Evolutionary conservation across 2,113 vertebrate genomes (phyloP).

Genomic region (Strix aluco): DNA sequence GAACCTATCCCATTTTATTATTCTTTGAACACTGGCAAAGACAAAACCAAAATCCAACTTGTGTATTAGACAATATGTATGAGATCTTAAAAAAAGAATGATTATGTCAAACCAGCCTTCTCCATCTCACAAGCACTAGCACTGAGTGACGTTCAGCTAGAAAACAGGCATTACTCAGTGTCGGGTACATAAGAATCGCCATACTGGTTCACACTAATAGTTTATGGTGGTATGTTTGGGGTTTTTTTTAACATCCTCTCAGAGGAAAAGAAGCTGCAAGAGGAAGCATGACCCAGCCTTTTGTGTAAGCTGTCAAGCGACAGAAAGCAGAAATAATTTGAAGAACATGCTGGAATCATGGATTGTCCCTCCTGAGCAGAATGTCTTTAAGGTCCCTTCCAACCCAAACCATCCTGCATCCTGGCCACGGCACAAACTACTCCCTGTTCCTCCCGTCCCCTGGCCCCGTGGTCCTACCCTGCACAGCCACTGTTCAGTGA

Average conservation of each 20-base stretch:
- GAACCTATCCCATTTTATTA: neutral
- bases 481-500: accelerated
- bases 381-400: no score
- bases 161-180: accelerated
- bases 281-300: neutral
- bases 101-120: neutral
- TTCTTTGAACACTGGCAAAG: neutral
- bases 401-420: neutral
- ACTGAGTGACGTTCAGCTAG: neutral
- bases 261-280: neutral
- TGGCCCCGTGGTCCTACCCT: neutral
- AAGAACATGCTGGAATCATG: accelerated
- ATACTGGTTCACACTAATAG: neutral
- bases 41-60: neutral
- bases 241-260: neutral
- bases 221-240: neutral
- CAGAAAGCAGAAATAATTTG: neutral
- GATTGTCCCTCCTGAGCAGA: neutral
- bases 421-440: accelerated
- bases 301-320: neutral
- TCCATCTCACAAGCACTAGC: neutral
- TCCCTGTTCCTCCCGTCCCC: neutral
- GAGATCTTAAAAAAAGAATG: neutral
- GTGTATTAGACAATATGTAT: neutral
- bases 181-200: neutral